These are phyloP conservation scores for Chaetops frenatus DNA, from an alignment of 2,113 vertebrate species.

Conservation along the genomic window DNA sequence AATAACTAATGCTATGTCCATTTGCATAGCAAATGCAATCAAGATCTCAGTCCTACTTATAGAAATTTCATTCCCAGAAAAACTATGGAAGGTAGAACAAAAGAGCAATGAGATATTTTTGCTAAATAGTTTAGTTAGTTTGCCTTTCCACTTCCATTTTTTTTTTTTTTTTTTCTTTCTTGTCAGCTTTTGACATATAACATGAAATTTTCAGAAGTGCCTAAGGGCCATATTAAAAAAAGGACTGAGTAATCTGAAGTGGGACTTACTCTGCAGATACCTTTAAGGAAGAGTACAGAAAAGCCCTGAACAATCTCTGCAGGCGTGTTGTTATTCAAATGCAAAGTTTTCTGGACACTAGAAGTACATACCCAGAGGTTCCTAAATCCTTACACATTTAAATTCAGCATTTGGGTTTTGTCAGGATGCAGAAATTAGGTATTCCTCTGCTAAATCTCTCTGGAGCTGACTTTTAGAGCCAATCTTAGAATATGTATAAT, in stretches of 20 bases:
- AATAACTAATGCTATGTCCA: background rate
- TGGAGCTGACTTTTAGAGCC: background rate
- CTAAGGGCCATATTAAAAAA: background rate
- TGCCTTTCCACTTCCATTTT: background rate
- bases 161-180: background rate
- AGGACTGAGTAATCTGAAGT: background rate
- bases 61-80: background rate
- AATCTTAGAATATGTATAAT: background rate
- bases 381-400: background rate
- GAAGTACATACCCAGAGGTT: background rate
- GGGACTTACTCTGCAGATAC: background rate
- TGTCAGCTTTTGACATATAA: background rate
- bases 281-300: background rate
- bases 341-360: background rate
- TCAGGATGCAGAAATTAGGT: background rate
- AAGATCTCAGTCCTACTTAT: background rate
- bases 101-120: background rate
- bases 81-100: background rate
- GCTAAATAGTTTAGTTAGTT: background rate
- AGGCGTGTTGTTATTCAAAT: background rate
- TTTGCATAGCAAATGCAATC: background rate
- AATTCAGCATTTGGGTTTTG: background rate
- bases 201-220: slow-evolving; percentile 13
- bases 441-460: background rate
- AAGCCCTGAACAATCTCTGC: background rate